These are phyloP conservation scores for Polyommatus iphigenia DNA, from an alignment of 2,888 invertebrate genomes.

Conservation along the genomic window DNA sequence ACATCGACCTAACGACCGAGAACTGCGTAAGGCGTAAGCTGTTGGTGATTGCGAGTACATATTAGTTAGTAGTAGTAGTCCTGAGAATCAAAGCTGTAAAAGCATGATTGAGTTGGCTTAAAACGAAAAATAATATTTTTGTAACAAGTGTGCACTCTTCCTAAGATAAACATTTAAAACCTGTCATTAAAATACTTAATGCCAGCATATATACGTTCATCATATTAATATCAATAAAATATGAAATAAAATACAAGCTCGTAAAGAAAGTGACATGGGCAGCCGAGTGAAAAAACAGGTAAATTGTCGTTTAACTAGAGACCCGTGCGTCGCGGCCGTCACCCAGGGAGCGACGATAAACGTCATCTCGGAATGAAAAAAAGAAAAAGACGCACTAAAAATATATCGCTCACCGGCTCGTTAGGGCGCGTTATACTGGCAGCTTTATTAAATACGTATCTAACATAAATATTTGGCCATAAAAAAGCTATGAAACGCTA, in stretches of 20 bases:
- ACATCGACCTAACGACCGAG: neutral
- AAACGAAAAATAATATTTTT: neutral
- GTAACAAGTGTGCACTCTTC: neutral
- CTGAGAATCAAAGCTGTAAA: neutral
- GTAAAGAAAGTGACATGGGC: conserved; percentile 74
- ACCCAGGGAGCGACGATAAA: conserved; percentile 75
- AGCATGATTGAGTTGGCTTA: neutral
- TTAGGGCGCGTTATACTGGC: conserved; percentile 30
- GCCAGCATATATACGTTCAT: conserved; percentile 68
- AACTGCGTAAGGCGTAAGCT: neutral
- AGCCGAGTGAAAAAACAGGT: conserved; percentile 69
- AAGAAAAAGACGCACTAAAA: conserved; percentile 63
- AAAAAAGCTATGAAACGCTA: conserved; percentile 17
- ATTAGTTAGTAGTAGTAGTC: neutral
- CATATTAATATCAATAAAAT: conserved; percentile 72
- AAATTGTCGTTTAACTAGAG: conserved; percentile 72
- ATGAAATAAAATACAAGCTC: conserved; percentile 72
- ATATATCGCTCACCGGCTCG: conserved; percentile 42
- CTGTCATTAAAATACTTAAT: conserved; percentile 41
- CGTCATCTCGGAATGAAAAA: conserved; percentile 76
- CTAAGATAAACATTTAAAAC: conserved; percentile 30
- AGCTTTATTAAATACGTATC: conserved; percentile 13
- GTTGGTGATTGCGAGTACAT: neutral
- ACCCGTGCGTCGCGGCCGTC: conserved; percentile 57
- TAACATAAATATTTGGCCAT: conserved; percentile 20